phyloP scores from a whole-genome alignment of 2,888 invertebrate species.

The Phengaris alcon region DNA sequence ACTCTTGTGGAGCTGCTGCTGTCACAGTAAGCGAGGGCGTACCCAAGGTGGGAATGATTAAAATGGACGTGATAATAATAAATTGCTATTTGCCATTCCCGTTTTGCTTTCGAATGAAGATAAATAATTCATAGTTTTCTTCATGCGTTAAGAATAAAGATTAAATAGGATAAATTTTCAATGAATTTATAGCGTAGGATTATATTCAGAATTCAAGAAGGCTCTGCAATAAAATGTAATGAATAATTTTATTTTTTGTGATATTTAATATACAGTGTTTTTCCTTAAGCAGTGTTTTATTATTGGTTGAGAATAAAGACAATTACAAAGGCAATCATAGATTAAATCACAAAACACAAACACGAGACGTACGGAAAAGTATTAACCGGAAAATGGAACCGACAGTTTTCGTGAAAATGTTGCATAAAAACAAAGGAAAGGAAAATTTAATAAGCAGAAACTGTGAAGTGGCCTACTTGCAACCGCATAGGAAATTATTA shows the following conservation, averaged over 20 bases:
- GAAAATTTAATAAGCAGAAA: background rate
- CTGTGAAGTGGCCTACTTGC: background rate
- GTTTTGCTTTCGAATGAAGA: background rate
- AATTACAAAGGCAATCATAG: background rate
- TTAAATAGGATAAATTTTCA: background rate
- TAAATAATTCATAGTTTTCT: background rate
- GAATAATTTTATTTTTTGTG: background rate
- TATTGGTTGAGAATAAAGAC: background rate
- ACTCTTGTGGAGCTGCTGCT: too few relatives aligned
- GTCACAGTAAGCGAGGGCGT: too few relatives aligned
- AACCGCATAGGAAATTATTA: background rate
- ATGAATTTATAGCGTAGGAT: background rate
- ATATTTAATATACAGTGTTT: too few relatives aligned
- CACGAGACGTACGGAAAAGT: conserved; percentile 19
- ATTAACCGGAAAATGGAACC: conserved; percentile 21
- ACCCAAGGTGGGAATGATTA: too few relatives aligned
- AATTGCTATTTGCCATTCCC: background rate
- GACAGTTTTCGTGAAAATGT: conserved; percentile 17
- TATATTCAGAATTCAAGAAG: background rate
- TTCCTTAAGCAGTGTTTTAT: background rate
- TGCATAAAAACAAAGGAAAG: background rate
- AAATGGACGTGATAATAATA: too few relatives aligned
- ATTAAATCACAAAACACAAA: conserved; percentile 15
- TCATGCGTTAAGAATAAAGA: background rate
- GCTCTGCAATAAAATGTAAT: background rate